These are phyloP conservation scores for Helicorthomorpha holstii DNA, from an alignment of 1,140 invertebrate species.

Conservation along the genomic window DNA sequence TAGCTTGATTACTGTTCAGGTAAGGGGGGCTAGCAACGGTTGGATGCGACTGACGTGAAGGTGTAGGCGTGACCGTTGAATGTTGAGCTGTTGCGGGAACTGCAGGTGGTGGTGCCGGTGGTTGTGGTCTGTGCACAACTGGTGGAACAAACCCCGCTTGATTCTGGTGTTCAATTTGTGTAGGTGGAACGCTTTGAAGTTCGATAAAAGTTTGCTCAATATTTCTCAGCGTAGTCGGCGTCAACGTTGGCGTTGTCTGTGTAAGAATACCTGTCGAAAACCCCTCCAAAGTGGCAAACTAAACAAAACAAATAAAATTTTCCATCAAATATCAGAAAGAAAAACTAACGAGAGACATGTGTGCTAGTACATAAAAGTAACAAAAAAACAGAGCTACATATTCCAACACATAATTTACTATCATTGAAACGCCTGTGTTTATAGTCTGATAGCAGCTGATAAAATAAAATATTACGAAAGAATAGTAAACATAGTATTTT, in stretches of 20 bases:
- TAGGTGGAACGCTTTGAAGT: constrained; percentile 32
- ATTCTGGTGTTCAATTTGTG: constrained; percentile 40
- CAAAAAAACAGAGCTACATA: too few relatives aligned
- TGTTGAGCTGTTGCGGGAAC: background rate
- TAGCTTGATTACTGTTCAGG: too few relatives aligned
- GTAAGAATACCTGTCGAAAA: constrained; percentile 54
- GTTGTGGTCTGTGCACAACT: constrained; percentile 35
- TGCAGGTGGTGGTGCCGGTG: background rate
- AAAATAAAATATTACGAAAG: too few relatives aligned
- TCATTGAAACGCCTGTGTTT: too few relatives aligned
- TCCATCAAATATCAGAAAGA: too few relatives aligned
- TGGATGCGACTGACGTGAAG: background rate
- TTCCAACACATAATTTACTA: too few relatives aligned
- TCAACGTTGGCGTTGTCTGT: constrained; percentile 74
- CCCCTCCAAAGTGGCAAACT: constrained; percentile 64
- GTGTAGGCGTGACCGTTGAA: background rate
- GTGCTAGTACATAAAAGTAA: too few relatives aligned
- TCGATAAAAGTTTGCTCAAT: constrained; percentile 61
- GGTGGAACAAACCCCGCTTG: constrained; percentile 84
- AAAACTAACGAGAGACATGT: too few relatives aligned
- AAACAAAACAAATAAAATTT: constrained; percentile 29
- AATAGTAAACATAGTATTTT: too few relatives aligned
- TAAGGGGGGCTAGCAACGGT: too few relatives aligned
- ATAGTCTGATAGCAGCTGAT: too few relatives aligned
- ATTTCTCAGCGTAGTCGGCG: constrained; percentile 76